phyloP scores from a whole-genome alignment of 2,888 invertebrate genomes.

The Dasypolia templi region DNA sequence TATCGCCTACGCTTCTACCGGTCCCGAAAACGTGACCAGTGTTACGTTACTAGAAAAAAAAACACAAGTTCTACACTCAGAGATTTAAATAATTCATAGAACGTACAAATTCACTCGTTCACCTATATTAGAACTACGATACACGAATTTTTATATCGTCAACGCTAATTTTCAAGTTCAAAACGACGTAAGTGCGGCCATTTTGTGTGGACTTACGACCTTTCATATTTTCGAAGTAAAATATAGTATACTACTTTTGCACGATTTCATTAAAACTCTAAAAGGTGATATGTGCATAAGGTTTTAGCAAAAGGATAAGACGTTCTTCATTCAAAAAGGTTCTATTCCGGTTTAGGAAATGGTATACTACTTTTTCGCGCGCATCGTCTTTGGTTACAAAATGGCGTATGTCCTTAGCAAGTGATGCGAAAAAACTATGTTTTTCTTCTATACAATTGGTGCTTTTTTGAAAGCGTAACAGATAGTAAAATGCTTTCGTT shows the following conservation, averaged over 20 bases:
- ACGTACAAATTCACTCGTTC: conserved; percentile 56
- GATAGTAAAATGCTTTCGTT: conserved; percentile 69
- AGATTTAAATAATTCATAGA: conserved; percentile 49
- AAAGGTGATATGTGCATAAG: conserved; percentile 72
- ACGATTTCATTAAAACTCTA: conserved; percentile 37
- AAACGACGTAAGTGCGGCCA: conserved; percentile 53
- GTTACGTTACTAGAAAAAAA: conserved; percentile 1
- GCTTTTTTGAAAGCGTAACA: conserved; percentile 74
- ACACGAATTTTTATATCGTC: conserved; percentile 53
- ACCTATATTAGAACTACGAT: conserved; percentile 59
- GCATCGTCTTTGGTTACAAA: conserved; percentile 54
- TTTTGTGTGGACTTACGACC: conserved; percentile 65
- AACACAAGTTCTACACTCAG: not conserved
- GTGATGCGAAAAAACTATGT: conserved; percentile 31
- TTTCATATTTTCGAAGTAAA: conserved; percentile 64
- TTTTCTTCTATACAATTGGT: conserved; percentile 46
- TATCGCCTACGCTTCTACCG: not conserved
- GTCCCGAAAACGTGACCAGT: conserved; percentile 20
- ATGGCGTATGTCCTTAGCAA: conserved; percentile 65
- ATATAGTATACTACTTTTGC: conserved; percentile 86
- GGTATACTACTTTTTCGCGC: conserved; percentile 77
- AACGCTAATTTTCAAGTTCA: conserved; percentile 36
- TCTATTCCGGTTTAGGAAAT: conserved; percentile 79
- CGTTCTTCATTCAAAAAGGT: conserved; percentile 66
- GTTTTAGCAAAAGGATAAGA: conserved; percentile 70